Percentiles rank a stretch among this genome's conserved stretches.
Conservation (phyloP, 2,113 vertebrate genomes). For the Elephantulus edwardii region DNA sequence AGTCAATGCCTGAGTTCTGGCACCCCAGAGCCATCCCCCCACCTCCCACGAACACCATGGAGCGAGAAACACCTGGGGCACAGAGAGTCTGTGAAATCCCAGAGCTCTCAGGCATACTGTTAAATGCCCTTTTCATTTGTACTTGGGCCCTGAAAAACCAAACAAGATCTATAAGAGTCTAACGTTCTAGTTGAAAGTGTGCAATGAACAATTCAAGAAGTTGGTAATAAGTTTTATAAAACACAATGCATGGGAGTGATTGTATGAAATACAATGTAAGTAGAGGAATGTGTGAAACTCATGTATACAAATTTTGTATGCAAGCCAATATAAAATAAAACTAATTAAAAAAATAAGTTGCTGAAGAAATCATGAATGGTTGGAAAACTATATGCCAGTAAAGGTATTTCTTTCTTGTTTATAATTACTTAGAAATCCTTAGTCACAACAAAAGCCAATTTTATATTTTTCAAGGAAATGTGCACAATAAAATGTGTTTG, state of each 20-base stretch:
- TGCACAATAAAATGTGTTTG: no score
- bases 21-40: neutral
- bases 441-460: neutral
- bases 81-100: neutral
- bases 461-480: slow-evolving; percentile 24
- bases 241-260: no score
- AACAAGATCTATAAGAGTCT: neutral
- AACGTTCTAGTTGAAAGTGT: neutral
- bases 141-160: neutral
- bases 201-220: neutral
- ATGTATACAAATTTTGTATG: no score
- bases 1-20: accelerated
- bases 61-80: no score
- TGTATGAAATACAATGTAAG: no score
- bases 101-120: neutral
- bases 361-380: neutral
- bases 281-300: no score
- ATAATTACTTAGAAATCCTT: neutral
- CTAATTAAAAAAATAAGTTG: no score
- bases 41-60: neutral
- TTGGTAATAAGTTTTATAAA: no score
- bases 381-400: neutral
- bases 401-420: neutral
- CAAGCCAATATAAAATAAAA: no score
- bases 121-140: neutral